Conservation (phyloP, 1,140 invertebrate species). For the Pachyrhynchus sulphureomaculatus region DNA sequence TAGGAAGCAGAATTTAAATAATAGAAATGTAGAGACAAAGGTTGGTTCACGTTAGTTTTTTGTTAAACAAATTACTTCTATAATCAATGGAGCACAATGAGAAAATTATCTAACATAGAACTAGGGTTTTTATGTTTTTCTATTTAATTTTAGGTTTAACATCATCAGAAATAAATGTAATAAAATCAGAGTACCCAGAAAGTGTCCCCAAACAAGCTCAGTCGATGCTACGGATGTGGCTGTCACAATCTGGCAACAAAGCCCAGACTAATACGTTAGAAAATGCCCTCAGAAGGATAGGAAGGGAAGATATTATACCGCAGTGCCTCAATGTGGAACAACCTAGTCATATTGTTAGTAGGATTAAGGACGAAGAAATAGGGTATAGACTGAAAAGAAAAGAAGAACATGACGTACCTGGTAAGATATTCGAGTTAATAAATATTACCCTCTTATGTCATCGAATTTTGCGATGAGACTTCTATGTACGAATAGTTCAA, state of each 20-base stretch:
- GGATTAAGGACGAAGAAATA: conserved; percentile 41
- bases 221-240: conserved; percentile 90
- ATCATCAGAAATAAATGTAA: conserved; percentile 83
- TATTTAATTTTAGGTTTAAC: conserved; percentile 67
- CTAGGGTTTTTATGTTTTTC: too few species aligned
- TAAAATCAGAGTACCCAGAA: conserved; percentile 81
- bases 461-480: too few species aligned
- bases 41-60: too few species aligned
- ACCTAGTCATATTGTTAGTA: conserved; percentile 45
- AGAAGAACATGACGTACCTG: conserved; percentile 20
- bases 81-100: too few species aligned
- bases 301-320: conserved; percentile 89
- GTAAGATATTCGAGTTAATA: conserved; percentile 5
- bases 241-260: conserved; percentile 68
- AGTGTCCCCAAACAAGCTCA: conserved; percentile 88
- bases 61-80: too few species aligned
- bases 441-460: not conserved
- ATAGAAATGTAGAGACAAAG: too few species aligned
- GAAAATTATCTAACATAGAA: too few species aligned
- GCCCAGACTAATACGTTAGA: conserved; percentile 79
- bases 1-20: too few species aligned
- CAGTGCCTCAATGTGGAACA: conserved; percentile 87
- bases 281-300: conserved; percentile 83
- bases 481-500: too few species aligned
- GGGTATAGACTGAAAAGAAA: conserved; percentile 50